Percentiles rank a stretch among this genome's conserved stretches.
These are phyloP conservation scores for Amazona guildingii DNA, from an alignment of 2,113 vertebrate species.

Conservation along the genomic window DNA sequence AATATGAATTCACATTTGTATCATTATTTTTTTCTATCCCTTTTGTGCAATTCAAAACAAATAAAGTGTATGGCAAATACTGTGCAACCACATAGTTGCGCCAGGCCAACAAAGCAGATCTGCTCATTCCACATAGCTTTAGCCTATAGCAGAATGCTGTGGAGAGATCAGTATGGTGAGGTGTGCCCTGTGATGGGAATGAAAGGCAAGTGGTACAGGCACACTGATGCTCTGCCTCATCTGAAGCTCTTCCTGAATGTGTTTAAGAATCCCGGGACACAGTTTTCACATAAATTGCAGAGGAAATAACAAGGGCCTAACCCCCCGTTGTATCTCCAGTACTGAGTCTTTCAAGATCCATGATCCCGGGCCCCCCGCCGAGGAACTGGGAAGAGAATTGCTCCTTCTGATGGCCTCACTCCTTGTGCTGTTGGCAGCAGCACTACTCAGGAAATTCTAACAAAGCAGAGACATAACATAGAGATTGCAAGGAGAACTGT, in stretches of 20 bases:
- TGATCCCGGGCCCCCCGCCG: background rate
- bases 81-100: background rate
- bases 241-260: background rate
- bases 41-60: background rate
- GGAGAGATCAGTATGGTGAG: background rate
- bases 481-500: slow-evolving; percentile 68
- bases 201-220: background rate
- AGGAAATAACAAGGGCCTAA: background rate
- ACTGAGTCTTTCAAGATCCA: background rate
- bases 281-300: background rate
- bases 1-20: background rate
- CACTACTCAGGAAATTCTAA: slow-evolving; percentile 73
- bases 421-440: slow-evolving; percentile 52
- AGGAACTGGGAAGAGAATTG: background rate
- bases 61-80: background rate
- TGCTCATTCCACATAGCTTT: background rate
- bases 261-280: background rate
- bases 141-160: background rate
- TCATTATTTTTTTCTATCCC: background rate
- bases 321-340: fast-evolving
- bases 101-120: background rate
- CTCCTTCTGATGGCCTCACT: background rate
- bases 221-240: background rate
- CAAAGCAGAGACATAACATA: slow-evolving; percentile 77
- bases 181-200: background rate